phyloP scores from a whole-genome alignment of 2,797 vertebrate species.

The Gastrophryne carolinensis region DNA sequence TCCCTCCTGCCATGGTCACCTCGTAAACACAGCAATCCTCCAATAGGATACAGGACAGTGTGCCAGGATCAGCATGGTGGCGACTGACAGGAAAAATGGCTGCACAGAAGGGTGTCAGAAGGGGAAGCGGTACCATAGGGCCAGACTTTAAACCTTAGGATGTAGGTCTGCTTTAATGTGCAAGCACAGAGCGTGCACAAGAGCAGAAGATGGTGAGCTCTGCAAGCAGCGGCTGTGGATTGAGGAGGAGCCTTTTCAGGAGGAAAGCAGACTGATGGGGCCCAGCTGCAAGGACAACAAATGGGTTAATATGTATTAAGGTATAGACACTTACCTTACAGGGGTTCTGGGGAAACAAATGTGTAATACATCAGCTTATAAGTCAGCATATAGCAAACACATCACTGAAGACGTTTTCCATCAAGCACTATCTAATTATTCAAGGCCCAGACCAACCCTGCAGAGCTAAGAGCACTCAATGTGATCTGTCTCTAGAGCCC shows the following conservation, averaged over 20 bases:
- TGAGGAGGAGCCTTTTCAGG: not conserved
- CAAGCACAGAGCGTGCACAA: constrained; percentile 2
- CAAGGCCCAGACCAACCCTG: no score
- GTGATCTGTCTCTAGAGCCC: no score
- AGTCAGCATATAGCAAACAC: not conserved
- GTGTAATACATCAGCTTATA: not conserved
- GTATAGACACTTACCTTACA: not conserved
- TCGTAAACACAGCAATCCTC: no score
- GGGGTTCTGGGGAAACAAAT: constrained; percentile 1
- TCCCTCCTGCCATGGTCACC: no score
- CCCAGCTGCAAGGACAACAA: not conserved
- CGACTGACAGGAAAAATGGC: no score
- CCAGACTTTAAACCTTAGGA: no score
- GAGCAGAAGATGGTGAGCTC: not conserved
- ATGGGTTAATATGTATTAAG: not conserved
- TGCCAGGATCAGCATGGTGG: no score
- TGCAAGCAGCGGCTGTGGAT: not conserved
- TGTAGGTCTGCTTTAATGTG: no score
- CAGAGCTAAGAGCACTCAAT: no score
- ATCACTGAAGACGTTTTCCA: not conserved
- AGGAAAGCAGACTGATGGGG: not conserved
- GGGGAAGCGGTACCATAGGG: no score
- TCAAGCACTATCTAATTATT: not conserved
- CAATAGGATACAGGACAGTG: no score
- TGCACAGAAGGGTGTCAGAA: no score